phyloP scores from a whole-genome alignment of 37 sponge, comb jelly and placozoan species.

The Hexactinellida sp. region DNA sequence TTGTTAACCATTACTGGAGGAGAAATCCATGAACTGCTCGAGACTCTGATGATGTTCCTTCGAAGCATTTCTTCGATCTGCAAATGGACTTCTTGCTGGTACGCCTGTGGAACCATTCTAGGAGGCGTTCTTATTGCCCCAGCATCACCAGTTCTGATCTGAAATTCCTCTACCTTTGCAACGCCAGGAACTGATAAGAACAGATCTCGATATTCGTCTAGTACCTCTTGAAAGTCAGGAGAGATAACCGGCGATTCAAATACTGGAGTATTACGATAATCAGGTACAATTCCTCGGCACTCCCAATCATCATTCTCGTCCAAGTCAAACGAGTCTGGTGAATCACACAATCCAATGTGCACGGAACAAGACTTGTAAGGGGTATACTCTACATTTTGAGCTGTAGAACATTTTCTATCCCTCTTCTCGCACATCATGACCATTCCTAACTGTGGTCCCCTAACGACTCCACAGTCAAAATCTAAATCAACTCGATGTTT shows the following conservation, averaged over 20 bases:
- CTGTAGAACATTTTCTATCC: too few relatives aligned
- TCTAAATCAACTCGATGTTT: not conserved
- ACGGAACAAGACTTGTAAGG: not conserved
- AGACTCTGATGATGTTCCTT: not conserved
- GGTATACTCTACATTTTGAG: not conserved
- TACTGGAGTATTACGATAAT: not conserved
- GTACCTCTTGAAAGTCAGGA: not conserved
- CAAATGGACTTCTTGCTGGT: not conserved
- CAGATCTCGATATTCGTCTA: too few relatives aligned
- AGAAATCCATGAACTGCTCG: not conserved
- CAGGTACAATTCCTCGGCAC: not conserved
- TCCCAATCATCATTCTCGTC: not conserved
- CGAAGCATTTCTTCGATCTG: not conserved
- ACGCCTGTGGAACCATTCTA: not conserved
- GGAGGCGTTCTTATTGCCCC: not conserved
- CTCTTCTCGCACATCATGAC: not conserved
- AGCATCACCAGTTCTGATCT: not conserved
- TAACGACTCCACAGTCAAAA: not conserved
- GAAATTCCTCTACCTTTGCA: not conserved
- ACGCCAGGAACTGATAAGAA: not conserved
- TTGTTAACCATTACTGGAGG: conserved; percentile 20
- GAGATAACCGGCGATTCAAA: not conserved
- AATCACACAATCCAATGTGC: not conserved
- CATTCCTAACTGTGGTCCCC: not conserved
- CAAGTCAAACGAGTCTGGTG: not conserved